Conservation (phyloP, 2,888 invertebrate genomes). For the Thereva unica region DNA sequence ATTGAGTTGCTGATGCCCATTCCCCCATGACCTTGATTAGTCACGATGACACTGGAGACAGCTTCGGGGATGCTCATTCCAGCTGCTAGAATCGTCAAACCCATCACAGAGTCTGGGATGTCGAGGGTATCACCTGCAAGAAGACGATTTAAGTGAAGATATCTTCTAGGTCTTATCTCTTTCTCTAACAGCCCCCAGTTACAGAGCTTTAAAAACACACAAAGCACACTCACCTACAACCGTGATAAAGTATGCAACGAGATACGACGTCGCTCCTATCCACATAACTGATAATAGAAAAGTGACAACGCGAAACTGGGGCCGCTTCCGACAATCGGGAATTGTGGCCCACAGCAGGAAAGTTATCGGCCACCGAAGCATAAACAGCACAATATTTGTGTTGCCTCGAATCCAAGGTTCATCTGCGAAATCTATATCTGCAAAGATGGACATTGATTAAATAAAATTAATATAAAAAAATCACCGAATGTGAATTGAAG, state of each 20-base stretch:
- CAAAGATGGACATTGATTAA: background rate
- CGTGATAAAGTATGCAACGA: slow-evolving; percentile 86
- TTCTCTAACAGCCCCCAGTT: background rate
- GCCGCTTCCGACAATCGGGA: slow-evolving; percentile 73
- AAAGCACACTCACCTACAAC: slow-evolving; percentile 66
- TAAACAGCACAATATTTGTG: slow-evolving; percentile 65
- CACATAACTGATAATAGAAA: slow-evolving; percentile 81
- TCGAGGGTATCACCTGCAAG: slow-evolving; percentile 73
- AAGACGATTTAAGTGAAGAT: slow-evolving; percentile 2
- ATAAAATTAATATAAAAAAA: no score
- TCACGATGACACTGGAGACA: slow-evolving; percentile 81
- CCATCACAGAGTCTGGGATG: slow-evolving; percentile 82
- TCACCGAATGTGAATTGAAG: no score
- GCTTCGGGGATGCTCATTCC: slow-evolving; percentile 88
- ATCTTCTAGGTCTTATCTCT: slow-evolving; percentile 8
- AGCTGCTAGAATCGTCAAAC: slow-evolving; percentile 80
- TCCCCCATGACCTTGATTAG: slow-evolving; percentile 70
- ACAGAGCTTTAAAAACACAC: background rate
- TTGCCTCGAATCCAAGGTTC: slow-evolving; percentile 60
- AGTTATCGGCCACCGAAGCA: slow-evolving; percentile 76
- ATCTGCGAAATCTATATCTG: slow-evolving; percentile 46
- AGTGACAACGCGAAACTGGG: slow-evolving; percentile 67
- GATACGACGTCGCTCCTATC: slow-evolving; percentile 79
- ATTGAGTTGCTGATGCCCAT: slow-evolving; percentile 77
- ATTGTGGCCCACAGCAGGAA: slow-evolving; percentile 72